Percentiles rank a stretch among this genome's conserved stretches.
These are phyloP conservation scores for Plemyria rubiginata DNA, from an alignment of 2,888 invertebrate genomes.

Conservation along the genomic window DNA sequence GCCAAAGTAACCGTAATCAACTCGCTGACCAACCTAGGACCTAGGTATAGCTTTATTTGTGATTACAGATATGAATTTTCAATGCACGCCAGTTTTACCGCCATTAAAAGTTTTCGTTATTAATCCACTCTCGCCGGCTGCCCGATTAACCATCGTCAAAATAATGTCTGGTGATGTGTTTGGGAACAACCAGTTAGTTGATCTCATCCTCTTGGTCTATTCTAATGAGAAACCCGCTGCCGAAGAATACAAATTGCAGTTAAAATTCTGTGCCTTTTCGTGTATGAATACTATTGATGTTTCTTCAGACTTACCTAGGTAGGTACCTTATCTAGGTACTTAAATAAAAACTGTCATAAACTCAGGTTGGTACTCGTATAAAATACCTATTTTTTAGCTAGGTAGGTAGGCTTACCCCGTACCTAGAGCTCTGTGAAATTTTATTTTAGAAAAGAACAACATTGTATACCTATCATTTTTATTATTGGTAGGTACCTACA, in stretches of 20 bases:
- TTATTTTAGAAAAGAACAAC: no score
- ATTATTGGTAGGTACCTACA: no score
- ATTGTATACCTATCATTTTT: no score
- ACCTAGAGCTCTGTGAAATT: no score
- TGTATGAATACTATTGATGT: conserved; percentile 60
- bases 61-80: conserved; percentile 62
- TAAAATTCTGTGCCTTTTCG: conserved; percentile 61
- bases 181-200: conserved; percentile 60
- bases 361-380: no score
- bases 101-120: conserved; percentile 66
- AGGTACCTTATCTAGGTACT: no score
- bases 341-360: no score
- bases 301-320: conserved; percentile 70
- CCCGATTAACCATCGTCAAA: conserved; percentile 60
- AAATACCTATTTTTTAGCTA: no score
- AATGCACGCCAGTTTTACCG: conserved; percentile 44
- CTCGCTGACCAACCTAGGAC: no score
- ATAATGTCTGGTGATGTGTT: conserved; percentile 67
- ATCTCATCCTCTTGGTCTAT: conserved; percentile 66
- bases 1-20: no score
- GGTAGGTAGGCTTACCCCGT: no score
- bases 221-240: conserved; percentile 60
- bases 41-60: neutral
- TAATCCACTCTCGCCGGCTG: conserved; percentile 62
- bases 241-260: conserved; percentile 56